A percentile compares a stretch with the other conserved stretches of the same genome.
phyloP scores from a whole-genome alignment of 2,113 vertebrate species.

The Thryonomys swinderianus region DNA sequence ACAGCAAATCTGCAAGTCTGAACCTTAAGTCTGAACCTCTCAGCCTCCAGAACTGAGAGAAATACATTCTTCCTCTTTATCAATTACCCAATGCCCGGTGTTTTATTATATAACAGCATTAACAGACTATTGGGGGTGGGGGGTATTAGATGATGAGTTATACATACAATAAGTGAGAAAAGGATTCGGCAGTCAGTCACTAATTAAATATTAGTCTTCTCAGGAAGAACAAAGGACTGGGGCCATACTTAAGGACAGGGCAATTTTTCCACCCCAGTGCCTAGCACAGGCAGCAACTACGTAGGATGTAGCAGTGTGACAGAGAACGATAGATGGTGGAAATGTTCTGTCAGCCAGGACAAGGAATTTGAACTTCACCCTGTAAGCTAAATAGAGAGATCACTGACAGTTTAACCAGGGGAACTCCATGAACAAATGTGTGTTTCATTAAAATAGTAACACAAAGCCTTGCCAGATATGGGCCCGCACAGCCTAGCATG shows the following conservation, averaged over 20 bases:
- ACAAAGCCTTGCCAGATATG: background rate
- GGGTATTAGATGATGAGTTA: background rate
- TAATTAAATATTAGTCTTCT: background rate
- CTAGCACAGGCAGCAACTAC: background rate
- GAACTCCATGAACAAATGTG: background rate
- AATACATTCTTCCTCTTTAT: background rate
- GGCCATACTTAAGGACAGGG: background rate
- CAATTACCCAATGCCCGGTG: background rate
- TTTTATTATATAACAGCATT: background rate
- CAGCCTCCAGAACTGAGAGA: background rate
- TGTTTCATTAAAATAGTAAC: background rate
- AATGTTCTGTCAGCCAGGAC: background rate
- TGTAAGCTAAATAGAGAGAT: background rate
- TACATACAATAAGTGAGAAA: background rate
- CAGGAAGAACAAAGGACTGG: background rate
- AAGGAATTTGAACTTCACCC: background rate
- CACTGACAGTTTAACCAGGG: background rate
- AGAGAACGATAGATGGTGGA: background rate
- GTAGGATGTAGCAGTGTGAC: background rate
- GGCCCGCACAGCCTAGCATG: fast-evolving
- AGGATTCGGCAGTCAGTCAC: background rate
- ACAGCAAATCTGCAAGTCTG: background rate
- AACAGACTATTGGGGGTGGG: background rate
- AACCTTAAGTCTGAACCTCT: background rate
- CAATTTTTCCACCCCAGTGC: background rate